These are phyloP conservation scores for Morinoia aosen DNA, from an alignment of 2,888 invertebrate species.

Conservation along the genomic window DNA sequence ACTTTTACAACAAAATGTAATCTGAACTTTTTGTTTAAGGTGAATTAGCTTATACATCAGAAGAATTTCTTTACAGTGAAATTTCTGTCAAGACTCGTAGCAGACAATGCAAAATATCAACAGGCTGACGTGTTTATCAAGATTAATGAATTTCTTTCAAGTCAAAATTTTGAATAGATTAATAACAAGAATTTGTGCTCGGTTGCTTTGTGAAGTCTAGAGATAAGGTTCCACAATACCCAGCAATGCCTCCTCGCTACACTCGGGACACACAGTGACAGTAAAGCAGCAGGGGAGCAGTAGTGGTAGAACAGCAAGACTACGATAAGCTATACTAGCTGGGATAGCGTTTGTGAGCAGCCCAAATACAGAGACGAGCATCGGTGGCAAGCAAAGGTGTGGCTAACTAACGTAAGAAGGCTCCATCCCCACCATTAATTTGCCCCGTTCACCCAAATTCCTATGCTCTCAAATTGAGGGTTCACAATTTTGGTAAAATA, in stretches of 20 bases:
- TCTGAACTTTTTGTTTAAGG: not conserved
- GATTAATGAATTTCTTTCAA: not conserved
- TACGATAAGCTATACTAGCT: slow-evolving; percentile 51
- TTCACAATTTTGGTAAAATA: not conserved
- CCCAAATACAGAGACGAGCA: slow-evolving; percentile 41
- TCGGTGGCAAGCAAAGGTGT: slow-evolving; percentile 48
- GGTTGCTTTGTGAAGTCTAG: not conserved
- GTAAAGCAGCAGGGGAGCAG: slow-evolving; percentile 46
- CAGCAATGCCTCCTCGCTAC: slow-evolving; percentile 29
- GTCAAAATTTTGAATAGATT: not conserved
- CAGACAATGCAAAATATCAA: no score
- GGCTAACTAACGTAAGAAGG: slow-evolving; percentile 42
- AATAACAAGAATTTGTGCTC: not conserved
- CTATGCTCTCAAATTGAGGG: slow-evolving; percentile 38
- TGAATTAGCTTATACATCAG: not conserved
- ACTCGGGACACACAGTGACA: slow-evolving; percentile 51
- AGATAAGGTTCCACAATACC: not conserved
- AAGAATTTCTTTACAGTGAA: not conserved
- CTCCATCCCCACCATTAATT: slow-evolving; percentile 38
- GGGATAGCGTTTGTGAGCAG: slow-evolving; percentile 46
- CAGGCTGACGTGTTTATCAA: not conserved
- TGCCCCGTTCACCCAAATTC: slow-evolving; percentile 29
- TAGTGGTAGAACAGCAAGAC: slow-evolving; percentile 46
- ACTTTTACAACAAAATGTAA: not conserved
- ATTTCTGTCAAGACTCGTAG: not conserved